A percentile compares a stretch with the other conserved stretches of the same genome.
These are phyloP conservation scores for Rhinoptilus africanus DNA, from an alignment of 2,113 vertebrate species.

Conservation along the genomic window DNA sequence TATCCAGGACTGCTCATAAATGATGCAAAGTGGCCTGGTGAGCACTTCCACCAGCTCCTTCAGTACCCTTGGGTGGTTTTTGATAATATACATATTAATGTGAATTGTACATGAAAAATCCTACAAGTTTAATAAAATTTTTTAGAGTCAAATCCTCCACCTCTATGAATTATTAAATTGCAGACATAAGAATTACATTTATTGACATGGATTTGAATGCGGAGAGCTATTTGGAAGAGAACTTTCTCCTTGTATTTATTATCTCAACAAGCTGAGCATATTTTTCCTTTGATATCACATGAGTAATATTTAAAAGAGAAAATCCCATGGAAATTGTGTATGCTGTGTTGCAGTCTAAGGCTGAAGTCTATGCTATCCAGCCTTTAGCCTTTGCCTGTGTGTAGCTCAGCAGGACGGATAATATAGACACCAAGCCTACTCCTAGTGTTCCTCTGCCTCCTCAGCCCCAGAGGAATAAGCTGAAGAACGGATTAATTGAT, in stretches of 20 bases:
- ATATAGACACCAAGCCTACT: not conserved
- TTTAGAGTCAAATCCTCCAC: not conserved
- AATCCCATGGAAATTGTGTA: not conserved
- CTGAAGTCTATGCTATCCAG: not conserved
- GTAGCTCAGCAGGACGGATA: not conserved
- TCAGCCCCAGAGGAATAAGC: not conserved
- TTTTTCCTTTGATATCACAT: not conserved
- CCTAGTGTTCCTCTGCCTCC: not conserved
- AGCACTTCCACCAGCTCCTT: too few species aligned
- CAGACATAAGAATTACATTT: not conserved
- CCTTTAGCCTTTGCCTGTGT: not conserved
- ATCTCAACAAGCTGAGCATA: not conserved
- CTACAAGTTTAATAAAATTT: not conserved
- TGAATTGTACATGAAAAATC: not conserved
- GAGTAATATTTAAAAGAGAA: not conserved
- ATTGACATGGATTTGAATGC: not conserved
- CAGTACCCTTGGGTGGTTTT: too few species aligned
- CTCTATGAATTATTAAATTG: not conserved
- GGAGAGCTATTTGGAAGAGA: not conserved
- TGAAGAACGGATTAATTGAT: not conserved
- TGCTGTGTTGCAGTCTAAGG: not conserved
- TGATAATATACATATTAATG: not conserved
- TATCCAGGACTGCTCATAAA: too few species aligned
- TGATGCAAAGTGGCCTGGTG: too few species aligned
- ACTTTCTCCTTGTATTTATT: not conserved